Conservation (phyloP, 2,113 vertebrate species). For the Procapra przewalskii region DNA sequence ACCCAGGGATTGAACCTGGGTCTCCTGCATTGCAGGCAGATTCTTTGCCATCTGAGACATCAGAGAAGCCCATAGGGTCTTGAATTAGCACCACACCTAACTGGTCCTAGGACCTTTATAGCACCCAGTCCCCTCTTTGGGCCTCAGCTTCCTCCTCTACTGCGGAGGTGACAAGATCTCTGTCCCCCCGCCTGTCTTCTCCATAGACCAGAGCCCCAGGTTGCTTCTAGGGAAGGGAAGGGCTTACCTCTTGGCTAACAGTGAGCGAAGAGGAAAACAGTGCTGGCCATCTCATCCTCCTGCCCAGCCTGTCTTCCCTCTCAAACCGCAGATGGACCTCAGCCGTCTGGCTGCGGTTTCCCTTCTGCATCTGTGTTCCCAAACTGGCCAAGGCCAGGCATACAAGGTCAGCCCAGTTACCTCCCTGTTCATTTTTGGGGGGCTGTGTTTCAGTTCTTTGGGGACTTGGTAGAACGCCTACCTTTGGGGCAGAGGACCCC, state of each 20-base stretch:
- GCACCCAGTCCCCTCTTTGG: background rate
- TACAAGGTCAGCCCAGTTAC: background rate
- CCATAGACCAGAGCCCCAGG: background rate
- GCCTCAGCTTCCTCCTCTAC: background rate
- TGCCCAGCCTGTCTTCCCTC: background rate
- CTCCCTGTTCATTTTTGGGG: background rate
- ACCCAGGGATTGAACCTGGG: background rate
- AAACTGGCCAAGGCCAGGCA: background rate
- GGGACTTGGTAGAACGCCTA: background rate
- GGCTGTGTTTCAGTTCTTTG: background rate
- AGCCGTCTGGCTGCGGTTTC: background rate
- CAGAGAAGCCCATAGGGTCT: background rate
- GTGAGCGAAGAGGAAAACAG: background rate
- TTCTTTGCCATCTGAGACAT: background rate
- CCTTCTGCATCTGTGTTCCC: background rate
- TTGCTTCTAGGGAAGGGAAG: background rate
- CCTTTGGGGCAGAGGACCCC: background rate
- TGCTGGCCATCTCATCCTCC: fast-evolving
- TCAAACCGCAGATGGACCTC: background rate
- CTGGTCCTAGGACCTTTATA: background rate
- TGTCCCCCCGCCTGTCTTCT: background rate
- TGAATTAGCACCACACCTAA: background rate
- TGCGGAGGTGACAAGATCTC: background rate
- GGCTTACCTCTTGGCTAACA: background rate
- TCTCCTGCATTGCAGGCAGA: background rate